These are phyloP conservation scores for Elegia similella DNA, from an alignment of 2,888 invertebrate genomes.

Conservation along the genomic window DNA sequence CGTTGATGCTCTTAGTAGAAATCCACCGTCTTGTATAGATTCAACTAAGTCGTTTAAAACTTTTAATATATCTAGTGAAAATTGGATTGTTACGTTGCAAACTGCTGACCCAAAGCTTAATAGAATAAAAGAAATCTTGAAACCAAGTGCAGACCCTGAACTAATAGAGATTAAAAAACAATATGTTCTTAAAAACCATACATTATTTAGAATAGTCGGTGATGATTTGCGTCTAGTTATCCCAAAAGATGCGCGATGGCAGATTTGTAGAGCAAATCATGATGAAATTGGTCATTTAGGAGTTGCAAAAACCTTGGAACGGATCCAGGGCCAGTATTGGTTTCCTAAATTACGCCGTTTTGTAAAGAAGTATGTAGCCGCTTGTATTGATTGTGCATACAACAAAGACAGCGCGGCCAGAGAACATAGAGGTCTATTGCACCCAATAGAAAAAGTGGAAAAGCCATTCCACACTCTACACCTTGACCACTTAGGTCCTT, in stretches of 20 bases:
- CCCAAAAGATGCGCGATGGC: constrained; percentile 31
- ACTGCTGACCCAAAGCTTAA: neutral
- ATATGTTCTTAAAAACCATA: constrained; percentile 23
- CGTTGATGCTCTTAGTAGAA: too few relatives aligned
- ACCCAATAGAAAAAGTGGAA: constrained; percentile 23
- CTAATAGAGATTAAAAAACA: constrained; percentile 22
- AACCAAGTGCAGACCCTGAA: constrained; percentile 18
- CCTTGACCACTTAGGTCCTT: constrained; percentile 27
- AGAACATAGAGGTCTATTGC: constrained; percentile 20
- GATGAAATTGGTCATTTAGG: constrained; percentile 23
- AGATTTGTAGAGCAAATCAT: constrained; percentile 18
- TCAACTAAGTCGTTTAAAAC: neutral
- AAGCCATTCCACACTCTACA: constrained; percentile 23
- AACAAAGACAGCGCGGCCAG: constrained; percentile 18
- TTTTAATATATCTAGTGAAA: neutral
- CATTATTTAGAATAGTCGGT: constrained; percentile 21
- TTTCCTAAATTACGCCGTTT: constrained; percentile 22
- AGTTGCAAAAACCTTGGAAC: constrained; percentile 21
- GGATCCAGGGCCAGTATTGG: constrained; percentile 13
- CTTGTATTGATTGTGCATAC: constrained; percentile 25
- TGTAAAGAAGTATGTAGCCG: constrained; percentile 22
- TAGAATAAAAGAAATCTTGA: neutral
- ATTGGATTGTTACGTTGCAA: neutral
- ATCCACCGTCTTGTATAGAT: too few relatives aligned
- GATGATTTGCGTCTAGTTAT: constrained; percentile 37